Conservation (phyloP, 2,888 invertebrate species). For the Drosophila rubida region DNA sequence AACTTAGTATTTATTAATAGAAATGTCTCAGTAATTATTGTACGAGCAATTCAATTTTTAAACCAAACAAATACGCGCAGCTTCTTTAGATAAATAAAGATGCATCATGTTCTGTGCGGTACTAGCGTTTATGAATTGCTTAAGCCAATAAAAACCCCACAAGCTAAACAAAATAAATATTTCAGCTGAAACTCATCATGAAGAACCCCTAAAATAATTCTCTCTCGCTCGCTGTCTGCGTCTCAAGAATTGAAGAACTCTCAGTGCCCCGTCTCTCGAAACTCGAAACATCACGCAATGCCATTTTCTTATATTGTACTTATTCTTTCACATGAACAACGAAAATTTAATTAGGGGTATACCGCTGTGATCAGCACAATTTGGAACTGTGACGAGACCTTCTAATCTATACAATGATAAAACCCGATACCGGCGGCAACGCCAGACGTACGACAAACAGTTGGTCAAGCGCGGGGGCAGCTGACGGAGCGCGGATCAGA, state of each 20-base stretch:
- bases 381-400: slow-evolving; percentile 67
- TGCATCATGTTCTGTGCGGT: not conserved
- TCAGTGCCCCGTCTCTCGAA: not conserved
- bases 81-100: slow-evolving; percentile 4
- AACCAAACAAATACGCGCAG: slow-evolving; percentile 8
- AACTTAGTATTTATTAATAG: too few species aligned
- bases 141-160: slow-evolving; percentile 13
- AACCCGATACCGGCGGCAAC: slow-evolving; percentile 57
- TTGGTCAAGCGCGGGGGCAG: slow-evolving; percentile 55
- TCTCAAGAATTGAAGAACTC: slow-evolving; percentile 3
- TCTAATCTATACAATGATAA: slow-evolving; percentile 76
- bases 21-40: not conserved
- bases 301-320: slow-evolving; percentile 43
- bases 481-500: slow-evolving; percentile 32
- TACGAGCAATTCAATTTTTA: not conserved
- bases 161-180: slow-evolving; percentile 34
- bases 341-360: slow-evolving; percentile 76
- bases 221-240: not conserved
- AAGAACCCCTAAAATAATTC: slow-evolving; percentile 23
- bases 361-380: slow-evolving; percentile 81
- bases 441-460: slow-evolving; percentile 41
- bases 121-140: not conserved
- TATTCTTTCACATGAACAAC: slow-evolving; percentile 38
- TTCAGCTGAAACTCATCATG: slow-evolving; percentile 13
- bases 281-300: slow-evolving; percentile 47